Conservation (phyloP, 2,113 vertebrate genomes). For the Microcebus tavaratra region DNA sequence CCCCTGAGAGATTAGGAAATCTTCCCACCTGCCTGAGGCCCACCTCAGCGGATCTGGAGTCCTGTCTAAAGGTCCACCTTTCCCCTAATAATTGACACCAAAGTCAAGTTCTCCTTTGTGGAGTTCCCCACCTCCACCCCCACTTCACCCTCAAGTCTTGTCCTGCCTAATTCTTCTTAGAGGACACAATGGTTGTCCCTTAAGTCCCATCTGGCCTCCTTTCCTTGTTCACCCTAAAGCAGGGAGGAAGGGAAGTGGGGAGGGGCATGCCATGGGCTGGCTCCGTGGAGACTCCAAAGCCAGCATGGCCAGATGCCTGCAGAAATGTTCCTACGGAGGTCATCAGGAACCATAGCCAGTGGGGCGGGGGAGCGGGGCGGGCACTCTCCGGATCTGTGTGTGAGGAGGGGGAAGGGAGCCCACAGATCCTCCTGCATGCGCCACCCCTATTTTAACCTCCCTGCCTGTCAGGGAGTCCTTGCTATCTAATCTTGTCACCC, state of each 20-base stretch:
- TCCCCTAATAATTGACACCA: neutral
- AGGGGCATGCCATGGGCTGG: neutral
- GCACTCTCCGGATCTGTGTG: neutral
- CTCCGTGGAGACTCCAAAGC: neutral
- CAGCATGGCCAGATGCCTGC: fast-evolving
- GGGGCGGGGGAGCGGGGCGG: neutral
- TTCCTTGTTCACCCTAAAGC: neutral
- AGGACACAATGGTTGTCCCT: neutral
- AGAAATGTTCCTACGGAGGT: neutral
- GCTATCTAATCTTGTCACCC: neutral
- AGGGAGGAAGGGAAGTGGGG: neutral
- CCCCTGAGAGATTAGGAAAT: neutral
- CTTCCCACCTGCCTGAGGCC: neutral
- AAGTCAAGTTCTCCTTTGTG: neutral
- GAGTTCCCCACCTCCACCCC: neutral
- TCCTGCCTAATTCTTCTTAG: neutral
- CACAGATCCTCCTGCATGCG: neutral
- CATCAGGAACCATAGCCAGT: neutral
- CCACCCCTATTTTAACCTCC: neutral
- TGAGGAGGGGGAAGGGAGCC: neutral
- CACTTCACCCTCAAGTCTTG: neutral
- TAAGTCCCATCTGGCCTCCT: neutral
- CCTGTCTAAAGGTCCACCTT: neutral
- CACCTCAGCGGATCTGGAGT: neutral
- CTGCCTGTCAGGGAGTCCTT: neutral